Evolutionary conservation across 2,113 vertebrate species (phyloP).

Genomic region (Balaeniceps rex): DNA sequence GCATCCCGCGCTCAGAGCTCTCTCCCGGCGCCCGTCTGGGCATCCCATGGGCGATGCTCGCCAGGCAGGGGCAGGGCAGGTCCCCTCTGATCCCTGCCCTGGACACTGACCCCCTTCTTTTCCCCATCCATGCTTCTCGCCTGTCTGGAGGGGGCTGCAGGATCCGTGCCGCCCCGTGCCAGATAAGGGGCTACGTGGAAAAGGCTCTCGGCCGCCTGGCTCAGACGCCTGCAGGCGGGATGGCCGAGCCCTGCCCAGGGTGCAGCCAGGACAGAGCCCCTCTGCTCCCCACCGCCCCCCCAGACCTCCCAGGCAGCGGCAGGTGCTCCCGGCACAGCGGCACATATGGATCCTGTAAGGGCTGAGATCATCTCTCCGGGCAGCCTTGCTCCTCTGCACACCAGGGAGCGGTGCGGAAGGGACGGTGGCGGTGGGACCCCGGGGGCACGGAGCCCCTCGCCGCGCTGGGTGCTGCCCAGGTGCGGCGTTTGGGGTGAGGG

Average conservation of each 20-base stretch:
- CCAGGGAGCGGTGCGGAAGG: background rate
- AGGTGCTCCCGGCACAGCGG: background rate
- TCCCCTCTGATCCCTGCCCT: background rate
- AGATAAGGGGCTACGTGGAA: background rate
- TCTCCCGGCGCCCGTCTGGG: background rate
- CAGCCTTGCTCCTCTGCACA: background rate
- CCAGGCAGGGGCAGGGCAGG: too few relatives aligned
- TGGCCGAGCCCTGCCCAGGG: background rate
- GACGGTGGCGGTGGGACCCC: background rate
- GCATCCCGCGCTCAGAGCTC: background rate
- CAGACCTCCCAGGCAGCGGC: background rate
- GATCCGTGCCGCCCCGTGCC: background rate
- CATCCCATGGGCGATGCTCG: accelerated
- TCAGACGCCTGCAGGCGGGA: accelerated
- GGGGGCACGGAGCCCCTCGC: background rate
- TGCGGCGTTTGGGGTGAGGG: background rate
- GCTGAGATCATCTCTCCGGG: background rate
- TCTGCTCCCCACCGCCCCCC: background rate
- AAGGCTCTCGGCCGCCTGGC: background rate
- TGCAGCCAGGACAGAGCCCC: background rate
- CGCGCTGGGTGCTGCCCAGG: background rate
- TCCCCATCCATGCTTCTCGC: background rate
- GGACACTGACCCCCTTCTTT: background rate
- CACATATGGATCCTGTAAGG: background rate
- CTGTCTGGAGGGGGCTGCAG: too few relatives aligned